Evolutionary conservation across 2,797 vertebrate species (phyloP).

Genomic region (Intellagama lesueurii): DNA sequence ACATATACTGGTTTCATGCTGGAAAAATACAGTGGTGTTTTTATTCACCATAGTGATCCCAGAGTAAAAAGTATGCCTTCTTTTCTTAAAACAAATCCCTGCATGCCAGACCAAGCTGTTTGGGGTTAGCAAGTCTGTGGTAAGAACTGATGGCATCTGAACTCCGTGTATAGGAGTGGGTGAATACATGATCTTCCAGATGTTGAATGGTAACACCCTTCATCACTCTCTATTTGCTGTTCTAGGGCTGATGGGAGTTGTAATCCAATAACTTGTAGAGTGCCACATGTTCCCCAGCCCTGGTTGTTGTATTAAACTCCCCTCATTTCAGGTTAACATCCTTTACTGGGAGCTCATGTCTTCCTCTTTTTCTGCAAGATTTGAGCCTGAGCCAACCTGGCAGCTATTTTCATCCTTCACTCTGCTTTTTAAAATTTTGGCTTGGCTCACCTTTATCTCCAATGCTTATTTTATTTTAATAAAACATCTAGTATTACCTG

Average conservation of each 20-base stretch:
- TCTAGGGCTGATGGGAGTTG: background rate
- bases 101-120: background rate
- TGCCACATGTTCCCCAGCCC: background rate
- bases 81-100: background rate
- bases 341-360: slow-evolving; percentile 15
- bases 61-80: background rate
- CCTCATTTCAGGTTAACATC: background rate
- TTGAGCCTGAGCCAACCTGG: background rate
- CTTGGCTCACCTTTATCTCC: background rate
- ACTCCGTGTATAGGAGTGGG: background rate
- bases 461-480: slow-evolving; percentile 53
- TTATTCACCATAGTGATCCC: slow-evolving; percentile 11
- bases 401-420: slow-evolving; percentile 42
- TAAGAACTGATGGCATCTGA: slow-evolving; percentile 9
- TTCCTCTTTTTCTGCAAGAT: slow-evolving; percentile 30
- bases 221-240: background rate
- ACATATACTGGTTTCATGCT: background rate
- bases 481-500: slow-evolving; percentile 37
- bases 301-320: slow-evolving; percentile 16
- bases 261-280: background rate
- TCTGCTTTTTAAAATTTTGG: background rate
- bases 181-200: background rate
- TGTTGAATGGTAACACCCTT: background rate
- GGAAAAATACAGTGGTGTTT: slow-evolving; percentile 8
- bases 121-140: background rate